These are phyloP conservation scores for Capricornis sumatraensis DNA, from an alignment of 2,113 vertebrate species.

Conservation along the genomic window DNA sequence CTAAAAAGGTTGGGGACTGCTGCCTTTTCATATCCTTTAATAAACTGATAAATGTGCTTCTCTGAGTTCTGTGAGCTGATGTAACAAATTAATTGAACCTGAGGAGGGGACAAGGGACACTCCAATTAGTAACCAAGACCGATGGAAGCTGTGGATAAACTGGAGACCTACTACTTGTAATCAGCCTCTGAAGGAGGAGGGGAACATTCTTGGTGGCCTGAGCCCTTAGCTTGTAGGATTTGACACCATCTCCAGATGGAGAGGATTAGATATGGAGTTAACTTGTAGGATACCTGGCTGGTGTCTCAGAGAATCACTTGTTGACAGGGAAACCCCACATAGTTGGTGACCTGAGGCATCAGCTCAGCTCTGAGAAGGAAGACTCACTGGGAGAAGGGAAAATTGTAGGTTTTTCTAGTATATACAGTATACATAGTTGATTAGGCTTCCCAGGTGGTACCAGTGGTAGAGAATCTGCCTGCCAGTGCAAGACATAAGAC, in stretches of 20 bases:
- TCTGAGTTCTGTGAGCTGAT: neutral
- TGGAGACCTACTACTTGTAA: neutral
- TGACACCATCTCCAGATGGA: neutral
- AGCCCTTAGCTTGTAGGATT: neutral
- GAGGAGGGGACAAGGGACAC: neutral
- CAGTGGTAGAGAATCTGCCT: neutral
- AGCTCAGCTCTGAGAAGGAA: neutral
- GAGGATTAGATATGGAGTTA: neutral
- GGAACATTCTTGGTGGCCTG: neutral
- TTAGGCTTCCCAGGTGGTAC: neutral
- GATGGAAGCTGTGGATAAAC: neutral
- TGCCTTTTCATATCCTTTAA: neutral
- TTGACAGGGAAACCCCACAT: neutral
- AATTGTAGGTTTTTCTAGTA: neutral
- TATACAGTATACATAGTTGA: neutral
- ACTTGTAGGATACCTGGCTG: neutral
- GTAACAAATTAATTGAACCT: neutral
- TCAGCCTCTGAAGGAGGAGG: neutral
- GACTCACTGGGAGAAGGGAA: neutral
- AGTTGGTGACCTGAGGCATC: neutral
- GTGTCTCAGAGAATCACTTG: neutral
- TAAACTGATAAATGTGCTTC: neutral
- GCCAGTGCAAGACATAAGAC: neutral
- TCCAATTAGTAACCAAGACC: neutral
- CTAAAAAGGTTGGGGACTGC: neutral